Base-by-base conservation (phyloP, 2,888 invertebrate genomes). In the Synanthedon myopaeformis region DNA sequence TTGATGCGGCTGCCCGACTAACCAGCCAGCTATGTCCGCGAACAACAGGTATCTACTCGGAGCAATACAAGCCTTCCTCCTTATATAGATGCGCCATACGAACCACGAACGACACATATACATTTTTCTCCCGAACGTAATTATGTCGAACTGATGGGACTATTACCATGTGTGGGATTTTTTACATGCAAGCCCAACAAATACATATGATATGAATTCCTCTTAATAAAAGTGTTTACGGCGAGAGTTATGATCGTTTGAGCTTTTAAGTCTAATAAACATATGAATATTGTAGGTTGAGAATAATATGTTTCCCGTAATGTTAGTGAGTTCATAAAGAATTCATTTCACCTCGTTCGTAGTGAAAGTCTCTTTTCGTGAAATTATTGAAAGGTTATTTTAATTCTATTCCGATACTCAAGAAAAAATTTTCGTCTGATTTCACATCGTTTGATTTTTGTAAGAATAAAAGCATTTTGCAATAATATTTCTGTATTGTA, bases 1-100 rank as follows among this genome's bases (percentile, higher is more conserved):
- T 23, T 48, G 49, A 53, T 49, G 55, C 49, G 49, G 12, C 49
- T 12, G 12, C 55, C 56, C 57, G 59, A 51, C 55, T 57, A 55
- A 55, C 59, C 57, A 59, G 56, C 49, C 63, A 58, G 58, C 58
- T 52, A 61, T 49, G 57, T n/a, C 56, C 57, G 51, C 62, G 58
- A 55, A 54, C 51, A 59, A 66, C 66, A 67, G 65, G 69, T 69
- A 58, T 67, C 67, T 67, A 67, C 61, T 60, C 54, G 28, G 13
- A 17, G 42, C 42, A 4, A 42, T 14, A 17, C 17, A 42, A 41
- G 13, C 23, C 14, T 17, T 42, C 42, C 12, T 42, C 28, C 12
- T 52, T 52, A 52, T 52, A 52, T 52, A 52, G 17, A 41, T 42
- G 42, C 19, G 19, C 14, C 42, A 12, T 41, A 14, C 14, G 13